Evolutionary conservation across 2,888 invertebrate species (phyloP).

Genomic region (Lochmaea capreae): DNA sequence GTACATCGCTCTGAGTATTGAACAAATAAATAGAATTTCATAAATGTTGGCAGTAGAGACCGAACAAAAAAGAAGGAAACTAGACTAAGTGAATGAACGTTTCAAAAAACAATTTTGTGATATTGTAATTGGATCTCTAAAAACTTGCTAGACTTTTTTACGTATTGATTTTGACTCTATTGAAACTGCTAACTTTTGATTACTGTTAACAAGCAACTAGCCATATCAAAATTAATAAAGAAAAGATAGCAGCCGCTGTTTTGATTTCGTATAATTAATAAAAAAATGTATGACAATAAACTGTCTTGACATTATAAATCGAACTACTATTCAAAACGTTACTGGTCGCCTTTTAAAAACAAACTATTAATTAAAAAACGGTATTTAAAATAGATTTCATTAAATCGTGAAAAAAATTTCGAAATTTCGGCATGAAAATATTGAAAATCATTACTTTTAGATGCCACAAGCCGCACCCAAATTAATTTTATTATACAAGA

Average conservation of each 20-base stretch:
- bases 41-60: too few relatives aligned
- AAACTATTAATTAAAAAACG: conserved; percentile 11
- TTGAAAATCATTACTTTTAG: conserved; percentile 7
- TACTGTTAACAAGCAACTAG: background rate
- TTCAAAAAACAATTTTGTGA: too few relatives aligned
- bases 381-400: conserved; percentile 10
- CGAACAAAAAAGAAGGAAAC: too few relatives aligned
- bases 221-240: background rate
- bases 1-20: too few relatives aligned
- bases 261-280: background rate
- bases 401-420: conserved; percentile 8
- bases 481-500: conserved; percentile 9
- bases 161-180: too few relatives aligned
- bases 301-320: conserved; percentile 1
- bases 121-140: too few relatives aligned
- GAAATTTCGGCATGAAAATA: conserved; percentile 9
- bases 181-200: too few relatives aligned
- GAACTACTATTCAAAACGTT: background rate
- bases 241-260: background rate
- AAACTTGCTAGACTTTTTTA: too few relatives aligned
- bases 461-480: conserved; percentile 5
- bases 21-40: too few relatives aligned
- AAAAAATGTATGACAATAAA: background rate
- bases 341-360: background rate
- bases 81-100: too few relatives aligned